phyloP scores from a whole-genome alignment of 2,888 invertebrate genomes.

The Heliconius cydno region DNA sequence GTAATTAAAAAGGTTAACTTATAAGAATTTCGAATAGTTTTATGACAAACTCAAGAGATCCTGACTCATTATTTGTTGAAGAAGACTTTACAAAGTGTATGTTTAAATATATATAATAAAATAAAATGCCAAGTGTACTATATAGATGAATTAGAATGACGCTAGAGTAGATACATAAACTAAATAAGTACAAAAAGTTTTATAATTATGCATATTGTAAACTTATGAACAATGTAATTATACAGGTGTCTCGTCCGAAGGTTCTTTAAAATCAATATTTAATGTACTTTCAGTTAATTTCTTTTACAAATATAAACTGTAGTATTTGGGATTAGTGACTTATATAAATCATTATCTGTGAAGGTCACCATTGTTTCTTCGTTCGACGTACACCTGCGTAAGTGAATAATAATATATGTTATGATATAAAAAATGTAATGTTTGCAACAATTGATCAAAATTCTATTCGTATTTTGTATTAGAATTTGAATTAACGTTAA shows the following conservation, averaged over 20 bases:
- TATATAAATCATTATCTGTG: too few species aligned
- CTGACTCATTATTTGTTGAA: not conserved
- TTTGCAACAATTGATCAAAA: not conserved
- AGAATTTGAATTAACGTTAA: not conserved
- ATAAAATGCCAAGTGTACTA: constrained; percentile 5
- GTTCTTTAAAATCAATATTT: not conserved
- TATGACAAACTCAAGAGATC: constrained; percentile 1
- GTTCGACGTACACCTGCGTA: not conserved
- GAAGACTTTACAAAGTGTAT: not conserved
- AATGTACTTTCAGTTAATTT: not conserved
- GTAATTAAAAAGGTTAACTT: not conserved
- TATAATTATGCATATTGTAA: not conserved
- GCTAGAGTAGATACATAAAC: constrained; percentile 5
- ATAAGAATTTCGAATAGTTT: not conserved
- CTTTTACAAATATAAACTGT: not conserved
- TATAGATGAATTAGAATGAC: not conserved
- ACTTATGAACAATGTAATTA: not conserved
- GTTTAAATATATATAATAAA: too few species aligned
- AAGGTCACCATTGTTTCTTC: not conserved
- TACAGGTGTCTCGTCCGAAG: not conserved
- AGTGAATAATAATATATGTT: not conserved
- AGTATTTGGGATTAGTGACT: not conserved
- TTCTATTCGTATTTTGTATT: not conserved
- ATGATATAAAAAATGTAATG: not conserved
- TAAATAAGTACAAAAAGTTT: constrained; percentile 2